These are phyloP conservation scores for Drosophila dives DNA, from an alignment of 2,888 invertebrate species.

Conservation along the genomic window DNA sequence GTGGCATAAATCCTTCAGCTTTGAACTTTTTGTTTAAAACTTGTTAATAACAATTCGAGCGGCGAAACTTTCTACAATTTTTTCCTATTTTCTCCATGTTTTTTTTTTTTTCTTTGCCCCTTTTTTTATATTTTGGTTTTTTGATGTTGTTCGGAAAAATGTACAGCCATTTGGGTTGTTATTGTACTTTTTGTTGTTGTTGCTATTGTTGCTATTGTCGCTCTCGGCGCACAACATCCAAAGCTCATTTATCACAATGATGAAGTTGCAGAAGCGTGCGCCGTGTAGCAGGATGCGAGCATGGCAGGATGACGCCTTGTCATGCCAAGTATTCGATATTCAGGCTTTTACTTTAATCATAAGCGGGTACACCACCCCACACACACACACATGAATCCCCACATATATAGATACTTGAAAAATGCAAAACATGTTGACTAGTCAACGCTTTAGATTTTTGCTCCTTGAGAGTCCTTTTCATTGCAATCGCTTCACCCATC, in stretches of 20 bases:
- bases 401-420: conserved; percentile 36
- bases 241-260: conserved; percentile 73
- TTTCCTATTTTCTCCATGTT: neutral
- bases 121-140: conserved; percentile 28
- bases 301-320: conserved; percentile 43
- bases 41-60: conserved; percentile 70
- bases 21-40: conserved; percentile 67
- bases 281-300: conserved; percentile 31
- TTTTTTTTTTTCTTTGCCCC: neutral
- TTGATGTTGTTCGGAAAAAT: conserved; percentile 29
- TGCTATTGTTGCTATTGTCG: conserved; percentile 29
- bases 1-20: conserved; percentile 68
- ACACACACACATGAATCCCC: neutral
- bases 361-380: conserved; percentile 43
- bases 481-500: conserved; percentile 2
- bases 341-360: conserved; percentile 71
- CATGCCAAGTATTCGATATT: conserved; percentile 53
- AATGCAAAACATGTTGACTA: conserved; percentile 63
- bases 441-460: conserved; percentile 28
- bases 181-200: conserved; percentile 22
- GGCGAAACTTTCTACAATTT: conserved; percentile 49
- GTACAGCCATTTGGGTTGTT: conserved; percentile 34
- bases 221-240: conserved; percentile 40
- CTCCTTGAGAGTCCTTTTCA: conserved; percentile 26
- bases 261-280: conserved; percentile 60